Base-by-base conservation (phyloP, 2,797 vertebrate species). In the Sebastiscus albofasciatus region DNA sequence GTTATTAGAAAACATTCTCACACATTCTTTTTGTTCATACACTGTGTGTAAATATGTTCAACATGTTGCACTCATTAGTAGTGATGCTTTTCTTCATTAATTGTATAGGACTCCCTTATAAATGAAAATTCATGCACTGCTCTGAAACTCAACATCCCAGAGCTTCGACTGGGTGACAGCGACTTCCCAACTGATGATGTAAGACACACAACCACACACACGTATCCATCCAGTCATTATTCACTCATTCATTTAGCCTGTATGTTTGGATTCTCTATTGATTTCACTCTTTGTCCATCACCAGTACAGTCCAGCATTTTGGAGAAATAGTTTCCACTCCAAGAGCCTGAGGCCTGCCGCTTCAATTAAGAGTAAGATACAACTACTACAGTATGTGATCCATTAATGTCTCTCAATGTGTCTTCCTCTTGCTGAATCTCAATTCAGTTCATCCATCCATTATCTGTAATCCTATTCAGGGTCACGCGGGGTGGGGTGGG, bases 301-400 rank as follows among this genome's bases (percentile, higher is more conserved):
- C 36, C 86, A 96, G 96, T 95, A 95, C 66, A 93, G 90, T 75
- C 93, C 95, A 3, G 93, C 95, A 10, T 88, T 96, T 77, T 93
- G 95, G 90, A 95, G 95, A 82, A 94, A 93, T 14, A 95, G 90
- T 80, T 95, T 95, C 69, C 92, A 94, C 55, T 93, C 91, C 67
- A 91, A 90, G 79, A 97, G 95, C 85, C 92, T 96, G 81, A 95
- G 96, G 18, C 96, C 96, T 6, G 96, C 95, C 0, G 85, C 95
- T 26, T 94, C 94, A 0, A 75, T 96, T 79, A 96, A 95, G 91
- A 96, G 97, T 97, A 96, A 95, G 96, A 90, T 16, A 54, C 36
- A 31, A 39, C 9, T 29, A 39, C 29, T 20, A 3, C 18, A 39
- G 36, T 5, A 39, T 39, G 16, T 39, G 2, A 54, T 72, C 7